These are phyloP conservation scores for Chanos chanos DNA, from an alignment of 2,797 vertebrate species.

Conservation along the genomic window DNA sequence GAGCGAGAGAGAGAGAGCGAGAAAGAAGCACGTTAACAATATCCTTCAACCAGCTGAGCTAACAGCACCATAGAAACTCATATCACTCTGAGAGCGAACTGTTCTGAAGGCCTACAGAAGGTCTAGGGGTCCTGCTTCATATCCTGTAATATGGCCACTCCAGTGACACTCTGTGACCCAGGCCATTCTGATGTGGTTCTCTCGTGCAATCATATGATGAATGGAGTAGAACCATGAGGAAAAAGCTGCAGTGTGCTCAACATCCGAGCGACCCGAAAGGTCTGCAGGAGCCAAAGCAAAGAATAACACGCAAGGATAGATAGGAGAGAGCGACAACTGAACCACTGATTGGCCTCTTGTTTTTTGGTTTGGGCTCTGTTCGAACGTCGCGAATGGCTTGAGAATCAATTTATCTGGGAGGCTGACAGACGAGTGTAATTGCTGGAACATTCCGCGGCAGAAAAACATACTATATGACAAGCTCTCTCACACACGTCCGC, in stretches of 20 bases:
- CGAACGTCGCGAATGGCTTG: not conserved
- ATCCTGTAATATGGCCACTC: no score
- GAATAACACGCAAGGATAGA: no score
- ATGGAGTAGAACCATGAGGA: no score
- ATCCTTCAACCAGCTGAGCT: not conserved
- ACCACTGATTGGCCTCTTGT: not conserved
- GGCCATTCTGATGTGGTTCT: no score
- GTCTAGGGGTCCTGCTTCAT: not conserved
- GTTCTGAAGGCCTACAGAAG: not conserved
- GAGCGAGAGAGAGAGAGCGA: not conserved
- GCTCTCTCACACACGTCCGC: not conserved
- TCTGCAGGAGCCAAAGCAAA: no score
- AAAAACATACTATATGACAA: not conserved
- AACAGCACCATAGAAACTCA: no score
- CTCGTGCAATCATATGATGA: no score
- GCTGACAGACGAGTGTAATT: conserved; percentile 18
- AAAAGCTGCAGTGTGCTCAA: no score
- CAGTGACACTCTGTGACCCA: no score
- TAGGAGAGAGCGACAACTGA: no score
- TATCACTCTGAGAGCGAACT: no score
- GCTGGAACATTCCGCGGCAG: not conserved
- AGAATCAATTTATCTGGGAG: not conserved
- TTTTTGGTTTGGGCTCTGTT: not conserved
- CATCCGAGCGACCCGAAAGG: no score
- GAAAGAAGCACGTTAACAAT: not conserved